Evolutionary conservation across 2,113 vertebrate genomes (phyloP).

Genomic region (Ciconia maguari): DNA sequence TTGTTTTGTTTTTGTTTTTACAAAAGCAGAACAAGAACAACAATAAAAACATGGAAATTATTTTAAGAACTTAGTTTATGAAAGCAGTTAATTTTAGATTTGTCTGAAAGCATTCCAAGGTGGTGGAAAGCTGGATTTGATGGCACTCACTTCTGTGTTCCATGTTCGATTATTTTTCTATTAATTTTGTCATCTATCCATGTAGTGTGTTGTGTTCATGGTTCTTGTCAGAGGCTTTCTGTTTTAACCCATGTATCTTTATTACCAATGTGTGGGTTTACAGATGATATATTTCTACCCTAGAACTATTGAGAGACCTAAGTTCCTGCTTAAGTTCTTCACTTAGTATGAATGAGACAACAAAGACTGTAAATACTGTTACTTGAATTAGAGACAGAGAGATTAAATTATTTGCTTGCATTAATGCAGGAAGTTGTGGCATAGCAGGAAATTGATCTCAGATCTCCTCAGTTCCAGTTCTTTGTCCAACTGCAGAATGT

Average conservation of each 20-base stretch:
- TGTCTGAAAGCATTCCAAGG: background rate
- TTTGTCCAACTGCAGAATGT: background rate
- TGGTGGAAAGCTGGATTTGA: background rate
- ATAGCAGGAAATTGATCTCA: background rate
- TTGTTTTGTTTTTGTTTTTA: background rate
- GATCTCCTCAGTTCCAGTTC: background rate
- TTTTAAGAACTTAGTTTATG: background rate
- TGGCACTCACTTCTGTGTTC: background rate
- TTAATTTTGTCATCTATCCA: background rate
- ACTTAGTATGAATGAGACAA: background rate
- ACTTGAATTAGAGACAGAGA: background rate
- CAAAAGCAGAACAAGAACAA: background rate
- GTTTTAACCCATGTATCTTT: background rate
- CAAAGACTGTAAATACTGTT: background rate
- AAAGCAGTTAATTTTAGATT: background rate
- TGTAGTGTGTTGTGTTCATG: background rate
- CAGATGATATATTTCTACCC: background rate
- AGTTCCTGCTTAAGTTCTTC: background rate
- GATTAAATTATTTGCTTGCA: background rate
- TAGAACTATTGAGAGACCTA: background rate
- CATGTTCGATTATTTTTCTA: background rate
- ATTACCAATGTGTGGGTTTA: background rate
- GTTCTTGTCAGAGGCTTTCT: background rate
- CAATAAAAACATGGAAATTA: background rate
- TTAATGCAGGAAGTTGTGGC: background rate